Percentiles rank a stretch among this genome's conserved stretches.
Conservation (phyloP, 2,113 vertebrate genomes). For the Myocastor coypus region DNA sequence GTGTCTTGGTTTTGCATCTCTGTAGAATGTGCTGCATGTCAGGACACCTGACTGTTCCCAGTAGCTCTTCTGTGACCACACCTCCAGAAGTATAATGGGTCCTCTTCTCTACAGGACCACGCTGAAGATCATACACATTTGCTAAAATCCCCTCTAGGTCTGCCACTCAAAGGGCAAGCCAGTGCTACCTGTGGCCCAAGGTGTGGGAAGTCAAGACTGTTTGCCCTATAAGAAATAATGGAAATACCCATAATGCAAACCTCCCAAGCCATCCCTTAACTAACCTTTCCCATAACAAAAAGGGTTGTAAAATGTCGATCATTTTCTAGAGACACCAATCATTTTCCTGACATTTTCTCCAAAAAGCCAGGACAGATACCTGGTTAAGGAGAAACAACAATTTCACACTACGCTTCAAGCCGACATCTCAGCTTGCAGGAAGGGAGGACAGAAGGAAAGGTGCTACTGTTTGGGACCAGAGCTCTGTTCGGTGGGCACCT, state of each 20-base stretch:
- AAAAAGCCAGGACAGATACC: background rate
- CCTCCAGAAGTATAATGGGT: background rate
- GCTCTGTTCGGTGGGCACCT: background rate
- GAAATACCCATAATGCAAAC: background rate
- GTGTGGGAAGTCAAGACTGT: background rate
- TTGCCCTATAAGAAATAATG: background rate
- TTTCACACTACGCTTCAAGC: background rate
- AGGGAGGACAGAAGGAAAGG: no score
- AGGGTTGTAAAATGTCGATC: background rate
- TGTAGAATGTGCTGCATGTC: background rate
- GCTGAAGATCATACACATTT: constrained; percentile 58
- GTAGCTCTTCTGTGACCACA: background rate
- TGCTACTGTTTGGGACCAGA: background rate
- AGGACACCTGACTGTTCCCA: background rate
- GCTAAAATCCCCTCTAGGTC: constrained; percentile 69
- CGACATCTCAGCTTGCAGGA: background rate
- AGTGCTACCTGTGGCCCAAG: background rate
- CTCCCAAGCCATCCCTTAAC: background rate
- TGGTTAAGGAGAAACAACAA: background rate
- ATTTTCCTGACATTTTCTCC: background rate
- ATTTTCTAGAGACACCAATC: background rate
- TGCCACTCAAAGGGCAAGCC: background rate
- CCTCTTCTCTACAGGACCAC: constrained; percentile 56
- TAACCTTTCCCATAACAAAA: background rate
- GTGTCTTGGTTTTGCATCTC: background rate